These are phyloP conservation scores for Natator depressus DNA, from an alignment of 2,113 vertebrate species.

Conservation along the genomic window DNA sequence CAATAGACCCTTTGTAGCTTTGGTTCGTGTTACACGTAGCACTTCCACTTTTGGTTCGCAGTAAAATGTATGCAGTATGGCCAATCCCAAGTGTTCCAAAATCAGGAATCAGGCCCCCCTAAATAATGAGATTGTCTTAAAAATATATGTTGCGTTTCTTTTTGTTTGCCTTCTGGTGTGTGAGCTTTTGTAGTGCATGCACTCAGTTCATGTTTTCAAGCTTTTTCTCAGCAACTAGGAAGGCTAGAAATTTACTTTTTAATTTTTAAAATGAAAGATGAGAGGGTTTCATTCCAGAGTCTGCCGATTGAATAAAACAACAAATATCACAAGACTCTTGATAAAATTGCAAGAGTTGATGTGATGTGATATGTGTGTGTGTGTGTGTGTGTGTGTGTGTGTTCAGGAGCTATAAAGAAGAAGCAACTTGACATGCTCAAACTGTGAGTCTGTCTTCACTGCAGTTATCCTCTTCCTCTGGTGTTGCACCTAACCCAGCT, in stretches of 20 bases:
- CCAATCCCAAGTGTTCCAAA: neutral
- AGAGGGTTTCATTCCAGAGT: neutral
- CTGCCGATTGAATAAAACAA: neutral
- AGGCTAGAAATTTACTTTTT: neutral
- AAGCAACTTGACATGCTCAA: no score
- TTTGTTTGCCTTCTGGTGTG: neutral
- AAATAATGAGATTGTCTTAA: neutral
- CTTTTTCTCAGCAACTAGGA: neutral
- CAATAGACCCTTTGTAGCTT: neutral
- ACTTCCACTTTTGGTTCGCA: neutral
- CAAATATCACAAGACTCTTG: neutral
- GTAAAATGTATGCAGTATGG: neutral
- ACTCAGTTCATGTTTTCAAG: neutral
- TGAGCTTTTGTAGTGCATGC: neutral
- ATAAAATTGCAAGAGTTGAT: neutral
- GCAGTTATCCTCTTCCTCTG: neutral
- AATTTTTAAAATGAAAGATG: neutral
- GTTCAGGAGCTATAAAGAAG: neutral
- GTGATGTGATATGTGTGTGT: no score
- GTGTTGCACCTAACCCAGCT: neutral
- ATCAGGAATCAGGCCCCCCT: neutral
- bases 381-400: neutral
- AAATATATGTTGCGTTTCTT: neutral
- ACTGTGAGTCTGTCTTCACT: no score
- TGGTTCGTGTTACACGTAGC: neutral